Evolutionary conservation across 2,888 invertebrate genomes (phyloP).

Genomic region (Drosophila histrio): DNA sequence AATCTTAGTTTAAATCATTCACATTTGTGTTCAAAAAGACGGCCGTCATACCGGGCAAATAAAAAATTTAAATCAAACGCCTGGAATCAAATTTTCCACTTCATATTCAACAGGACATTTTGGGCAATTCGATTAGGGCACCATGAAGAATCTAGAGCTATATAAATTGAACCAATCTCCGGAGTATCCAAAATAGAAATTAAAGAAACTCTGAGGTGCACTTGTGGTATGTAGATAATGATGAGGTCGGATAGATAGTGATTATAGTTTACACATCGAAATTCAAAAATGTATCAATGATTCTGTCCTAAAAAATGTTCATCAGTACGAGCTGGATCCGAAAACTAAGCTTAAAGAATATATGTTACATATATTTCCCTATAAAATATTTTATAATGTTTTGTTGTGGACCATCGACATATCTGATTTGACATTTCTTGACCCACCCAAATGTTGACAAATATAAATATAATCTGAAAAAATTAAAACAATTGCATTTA

Average conservation of each 20-base stretch:
- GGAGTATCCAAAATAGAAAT: slow-evolving; percentile 64
- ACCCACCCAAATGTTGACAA: neutral
- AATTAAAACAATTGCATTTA: neutral
- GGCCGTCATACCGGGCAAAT: slow-evolving; percentile 40
- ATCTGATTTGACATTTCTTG: neutral
- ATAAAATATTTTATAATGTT: neutral
- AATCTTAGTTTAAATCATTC: slow-evolving; percentile 60
- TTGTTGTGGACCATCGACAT: neutral
- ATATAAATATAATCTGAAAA: neutral
- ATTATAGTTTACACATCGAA: slow-evolving; percentile 53
- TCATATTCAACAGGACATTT: slow-evolving; percentile 68
- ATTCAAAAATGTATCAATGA: slow-evolving; percentile 64
- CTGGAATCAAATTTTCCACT: slow-evolving; percentile 76
- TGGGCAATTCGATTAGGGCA: slow-evolving; percentile 67
- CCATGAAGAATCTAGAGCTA: slow-evolving; percentile 37
- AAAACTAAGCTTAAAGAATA: too few species aligned
- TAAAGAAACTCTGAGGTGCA: slow-evolving; percentile 58
- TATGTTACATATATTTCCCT: neutral
- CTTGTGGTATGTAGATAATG: slow-evolving; percentile 74
- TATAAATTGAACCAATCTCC: slow-evolving; percentile 65
- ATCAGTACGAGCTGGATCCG: slow-evolving; percentile 54
- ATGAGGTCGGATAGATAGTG: slow-evolving; percentile 65
- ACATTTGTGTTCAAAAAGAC: slow-evolving; percentile 42
- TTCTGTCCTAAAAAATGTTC: slow-evolving; percentile 61
- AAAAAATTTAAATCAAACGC: slow-evolving; percentile 72